phyloP scores from a whole-genome alignment of 2,888 invertebrate genomes.

The Platycheirus albimanus region DNA sequence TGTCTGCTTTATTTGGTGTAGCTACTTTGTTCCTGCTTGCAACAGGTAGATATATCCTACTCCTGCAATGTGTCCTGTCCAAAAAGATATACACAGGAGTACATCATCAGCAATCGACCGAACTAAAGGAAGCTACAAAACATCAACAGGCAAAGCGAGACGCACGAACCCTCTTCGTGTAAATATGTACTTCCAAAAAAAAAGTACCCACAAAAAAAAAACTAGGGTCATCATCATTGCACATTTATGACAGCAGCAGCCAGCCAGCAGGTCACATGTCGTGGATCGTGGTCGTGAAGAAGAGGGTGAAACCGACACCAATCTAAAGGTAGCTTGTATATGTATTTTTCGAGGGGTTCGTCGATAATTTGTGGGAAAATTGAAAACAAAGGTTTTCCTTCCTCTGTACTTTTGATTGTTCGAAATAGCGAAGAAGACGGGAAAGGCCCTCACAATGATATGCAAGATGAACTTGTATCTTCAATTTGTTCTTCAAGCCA shows the following conservation, averaged over 20 bases:
- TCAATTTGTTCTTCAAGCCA: constrained; percentile 45
- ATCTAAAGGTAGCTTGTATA: not conserved
- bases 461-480: constrained; percentile 48
- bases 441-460: constrained; percentile 33
- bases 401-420: constrained; percentile 53
- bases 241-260: constrained; percentile 65
- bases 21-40: constrained; percentile 34
- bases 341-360: constrained; percentile 17
- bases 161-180: constrained; percentile 41
- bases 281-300: too few relatives aligned
- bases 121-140: constrained; percentile 26
- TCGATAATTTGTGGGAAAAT: constrained; percentile 69
- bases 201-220: constrained; percentile 10
- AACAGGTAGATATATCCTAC: constrained; percentile 63
- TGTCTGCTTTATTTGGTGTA: not conserved
- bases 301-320: constrained; percentile 58
- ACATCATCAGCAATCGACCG: constrained; percentile 45
- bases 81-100: constrained; percentile 27
- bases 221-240: constrained; percentile 57
- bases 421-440: not conserved
- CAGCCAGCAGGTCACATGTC: constrained; percentile 31
- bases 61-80: constrained; percentile 13
- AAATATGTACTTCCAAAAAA: constrained; percentile 29
- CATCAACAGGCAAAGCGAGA: constrained; percentile 7
- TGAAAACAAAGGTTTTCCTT: constrained; percentile 54